Base-by-base conservation (phyloP, 2,888 invertebrate species). In the Ctena decussata region DNA sequence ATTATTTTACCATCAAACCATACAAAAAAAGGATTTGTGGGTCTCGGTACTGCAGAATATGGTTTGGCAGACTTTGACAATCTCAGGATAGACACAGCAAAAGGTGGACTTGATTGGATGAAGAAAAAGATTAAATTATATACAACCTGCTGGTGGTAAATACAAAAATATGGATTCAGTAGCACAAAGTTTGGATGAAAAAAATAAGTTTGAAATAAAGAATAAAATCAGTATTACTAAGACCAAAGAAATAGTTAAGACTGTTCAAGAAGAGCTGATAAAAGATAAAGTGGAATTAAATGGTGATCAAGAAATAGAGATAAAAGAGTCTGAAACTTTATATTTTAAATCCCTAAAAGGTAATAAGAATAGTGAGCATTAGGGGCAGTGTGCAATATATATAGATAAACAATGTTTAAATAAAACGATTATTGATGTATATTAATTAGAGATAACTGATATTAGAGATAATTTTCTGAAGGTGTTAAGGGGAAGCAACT, bases 41-140 rank as follows among this genome's bases (percentile, higher is more conserved):
- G 91, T 5, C 74, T 95, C 0, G 95, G 95, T 30, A 94, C 95
- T 6, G 91, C 91, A 27, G 87, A 87, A 15, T 95, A 92, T 87
- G 95, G 95, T 0, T 74, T 94, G 27, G 95, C 95, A 1, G 93
- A 95, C 79, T 95, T 94, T 90, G 95, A 95, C 80, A 94, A 95
- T 81, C 91, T 95, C 15, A 86, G 86, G 71, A 91, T 92, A 65
- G 65, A 65, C 35, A 65, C 65, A 5, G n/a, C 73, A 8, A 21
- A 49, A 73, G 35, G 24, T 65, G 65, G 65, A 21, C 65, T 73
- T 18, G 5, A 41, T 30, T 11, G n/a, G 30, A 44, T 73, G 30
- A 18, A 46, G 46, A 46, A 41, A 41, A 72, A 60, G 6, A 21
- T 30, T 3, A 30, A 60, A 30, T 21, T 18, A 27, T 24, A 12